A percentile compares a stretch with the other conserved stretches of the same genome.
phyloP scores from a whole-genome alignment of 2,113 vertebrate genomes.

The Saguinus imperator region DNA sequence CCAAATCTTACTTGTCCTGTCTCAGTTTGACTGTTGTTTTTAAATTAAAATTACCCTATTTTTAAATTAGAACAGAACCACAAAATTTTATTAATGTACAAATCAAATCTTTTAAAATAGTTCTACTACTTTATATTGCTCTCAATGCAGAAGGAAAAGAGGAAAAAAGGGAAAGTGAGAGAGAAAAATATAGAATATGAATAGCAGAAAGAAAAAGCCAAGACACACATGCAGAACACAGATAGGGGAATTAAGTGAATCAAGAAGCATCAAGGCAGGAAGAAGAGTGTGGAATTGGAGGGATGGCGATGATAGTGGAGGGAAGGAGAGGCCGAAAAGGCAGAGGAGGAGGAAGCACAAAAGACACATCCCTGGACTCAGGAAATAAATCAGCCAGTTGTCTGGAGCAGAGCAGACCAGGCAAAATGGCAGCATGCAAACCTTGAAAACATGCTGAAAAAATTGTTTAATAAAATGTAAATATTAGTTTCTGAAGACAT shows the following conservation, averaged over 20 bases:
- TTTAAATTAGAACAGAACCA: background rate
- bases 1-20: no score
- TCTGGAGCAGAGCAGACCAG: background rate
- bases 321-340: background rate
- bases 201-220: background rate
- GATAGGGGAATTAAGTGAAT: background rate
- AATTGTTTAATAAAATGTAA: background rate
- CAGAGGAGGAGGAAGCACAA: background rate
- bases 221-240: background rate
- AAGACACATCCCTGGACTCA: background rate
- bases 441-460: background rate
- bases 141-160: background rate
- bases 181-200: background rate
- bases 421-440: background rate
- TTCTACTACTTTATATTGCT: background rate
- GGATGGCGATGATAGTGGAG: no score
- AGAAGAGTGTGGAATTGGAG: background rate
- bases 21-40: background rate
- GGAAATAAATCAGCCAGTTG: background rate
- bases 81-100: background rate
- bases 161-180: background rate
- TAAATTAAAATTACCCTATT: background rate
- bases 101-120: background rate
- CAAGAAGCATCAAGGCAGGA: background rate
- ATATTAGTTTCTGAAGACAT: background rate